A percentile compares a stretch with the other conserved stretches of the same genome.
Conservation (phyloP, 2,113 vertebrate genomes). For the Promerops cafer region DNA sequence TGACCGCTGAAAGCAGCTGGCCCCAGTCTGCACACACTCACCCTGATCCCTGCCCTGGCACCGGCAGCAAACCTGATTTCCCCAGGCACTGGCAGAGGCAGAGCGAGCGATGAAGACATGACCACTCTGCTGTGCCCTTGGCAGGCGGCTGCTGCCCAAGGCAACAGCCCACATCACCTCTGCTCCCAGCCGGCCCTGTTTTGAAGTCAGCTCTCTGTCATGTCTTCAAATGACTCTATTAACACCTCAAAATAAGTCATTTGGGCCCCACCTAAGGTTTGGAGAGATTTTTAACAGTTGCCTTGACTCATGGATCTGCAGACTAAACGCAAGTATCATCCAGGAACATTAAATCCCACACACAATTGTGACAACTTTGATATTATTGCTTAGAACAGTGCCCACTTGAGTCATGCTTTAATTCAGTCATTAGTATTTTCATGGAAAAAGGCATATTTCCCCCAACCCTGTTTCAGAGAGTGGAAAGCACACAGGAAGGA, state of each 20-base stretch:
- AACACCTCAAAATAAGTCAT: neutral
- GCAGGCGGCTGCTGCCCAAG: neutral
- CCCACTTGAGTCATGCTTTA: constrained; percentile 1
- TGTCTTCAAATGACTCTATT: neutral
- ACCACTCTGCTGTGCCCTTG: neutral
- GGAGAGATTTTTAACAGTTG: constrained; percentile 4
- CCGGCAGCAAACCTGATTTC: neutral
- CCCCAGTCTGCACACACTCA: neutral
- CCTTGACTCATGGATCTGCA: neutral
- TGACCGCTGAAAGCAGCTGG: neutral
- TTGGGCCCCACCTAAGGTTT: neutral
- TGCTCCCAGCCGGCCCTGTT: neutral
- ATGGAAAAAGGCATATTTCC: neutral
- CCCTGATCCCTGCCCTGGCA: neutral
- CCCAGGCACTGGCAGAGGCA: neutral
- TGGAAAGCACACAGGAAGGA: neutral
- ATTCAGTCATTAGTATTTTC: neutral
- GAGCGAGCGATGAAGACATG: neutral
- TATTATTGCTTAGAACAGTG: neutral
- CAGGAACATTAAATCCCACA: constrained; percentile 7
- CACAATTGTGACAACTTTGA: neutral
- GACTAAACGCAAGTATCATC: neutral
- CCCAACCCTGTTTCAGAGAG: neutral
- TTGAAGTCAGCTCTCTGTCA: neutral
- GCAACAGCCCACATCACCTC: neutral